Evolutionary conservation across 2,113 vertebrate species (phyloP), one percentile per base, ranked within the genome.

Genomic region (Formicarius rufipectus): DNA sequence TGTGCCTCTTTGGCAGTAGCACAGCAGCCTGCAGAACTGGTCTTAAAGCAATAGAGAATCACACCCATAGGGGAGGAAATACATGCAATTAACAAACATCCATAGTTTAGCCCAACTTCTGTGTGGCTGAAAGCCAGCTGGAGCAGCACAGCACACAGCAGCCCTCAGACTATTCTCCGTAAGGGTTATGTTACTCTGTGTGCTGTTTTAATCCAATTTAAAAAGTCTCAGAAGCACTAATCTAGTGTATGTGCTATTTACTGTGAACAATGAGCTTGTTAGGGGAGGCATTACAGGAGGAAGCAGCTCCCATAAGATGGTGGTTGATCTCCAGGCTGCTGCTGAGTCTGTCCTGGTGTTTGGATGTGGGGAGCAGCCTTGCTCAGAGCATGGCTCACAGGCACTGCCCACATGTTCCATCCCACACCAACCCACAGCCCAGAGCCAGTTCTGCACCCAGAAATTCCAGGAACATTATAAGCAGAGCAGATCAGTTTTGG

Each of bases 351-450:
- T 28, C 24, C 55, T 33, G 13, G 2, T 4, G 44, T 67, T 39
- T 55, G 50, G 27, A 7, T 35, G 11, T 24, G 49, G 18, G 50
- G 27, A 84, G 45, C 39, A 37, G 23, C 4, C 14, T 3, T 7
- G 55, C 5, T 47, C 33, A 30, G 58, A 4, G 10, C 27, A 17
- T 2, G 14, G 44, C 19, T 86, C 62, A 23, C 35, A 30, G 39
- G 31, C 20, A 23, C 69, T 1, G 8, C 4, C 40, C 3, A 31
- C 4, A 1, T 5, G 33, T 21, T 21, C 13, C 58, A 16, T 10
- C 58, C 7, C 24, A 35, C 44, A 6, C 6, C 20, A 19, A 42
- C 0, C 1, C 49, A 37, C 56, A 42, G 14, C 18, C 27, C 0
- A 0, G 33, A 42, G 39, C 4, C 50, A 44, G 33, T 12, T 64